Conservation (phyloP, 2,113 vertebrate genomes). For the Emydocephalus ijimae region DNA sequence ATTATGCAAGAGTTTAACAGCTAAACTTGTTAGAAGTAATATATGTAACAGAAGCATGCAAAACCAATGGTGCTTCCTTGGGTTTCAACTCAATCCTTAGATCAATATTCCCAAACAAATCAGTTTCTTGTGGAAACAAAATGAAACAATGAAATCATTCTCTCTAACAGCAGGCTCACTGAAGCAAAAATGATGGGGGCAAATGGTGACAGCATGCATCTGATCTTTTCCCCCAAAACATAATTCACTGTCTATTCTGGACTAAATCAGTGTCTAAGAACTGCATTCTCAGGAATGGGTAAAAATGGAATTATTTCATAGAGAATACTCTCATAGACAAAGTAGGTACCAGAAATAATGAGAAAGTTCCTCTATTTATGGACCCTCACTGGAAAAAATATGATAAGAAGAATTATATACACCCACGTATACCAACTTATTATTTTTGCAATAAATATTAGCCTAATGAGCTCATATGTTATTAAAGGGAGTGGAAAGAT, state of each 20-base stretch:
- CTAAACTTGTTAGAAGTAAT: slow-evolving; percentile 57
- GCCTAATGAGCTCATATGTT: slow-evolving; percentile 2
- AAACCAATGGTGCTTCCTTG: slow-evolving; percentile 20
- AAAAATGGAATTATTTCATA: neutral
- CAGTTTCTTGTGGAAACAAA: neutral
- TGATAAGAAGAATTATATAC: neutral
- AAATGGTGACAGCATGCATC: neutral
- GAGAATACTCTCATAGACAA: neutral
- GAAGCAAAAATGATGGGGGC: neutral
- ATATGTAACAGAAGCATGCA: neutral
- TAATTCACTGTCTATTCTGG: neutral
- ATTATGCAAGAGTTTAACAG: slow-evolving; percentile 56
- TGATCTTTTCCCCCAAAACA: neutral
- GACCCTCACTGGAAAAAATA: neutral
- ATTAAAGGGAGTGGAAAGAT: slow-evolving; percentile 32
- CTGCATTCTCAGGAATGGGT: neutral
- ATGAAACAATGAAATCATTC: neutral
- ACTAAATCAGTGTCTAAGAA: neutral
- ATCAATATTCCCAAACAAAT: slow-evolving; percentile 32
- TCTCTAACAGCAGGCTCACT: neutral
- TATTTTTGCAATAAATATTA: slow-evolving; percentile 29
- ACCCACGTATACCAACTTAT: neutral
- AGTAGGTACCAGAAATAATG: neutral
- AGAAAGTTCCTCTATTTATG: neutral
- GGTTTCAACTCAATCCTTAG: neutral